A percentile compares a stretch with the other conserved stretches of the same genome.
phyloP scores from a whole-genome alignment of 2,888 invertebrate species.

The Quadroppia sp. region DNA sequence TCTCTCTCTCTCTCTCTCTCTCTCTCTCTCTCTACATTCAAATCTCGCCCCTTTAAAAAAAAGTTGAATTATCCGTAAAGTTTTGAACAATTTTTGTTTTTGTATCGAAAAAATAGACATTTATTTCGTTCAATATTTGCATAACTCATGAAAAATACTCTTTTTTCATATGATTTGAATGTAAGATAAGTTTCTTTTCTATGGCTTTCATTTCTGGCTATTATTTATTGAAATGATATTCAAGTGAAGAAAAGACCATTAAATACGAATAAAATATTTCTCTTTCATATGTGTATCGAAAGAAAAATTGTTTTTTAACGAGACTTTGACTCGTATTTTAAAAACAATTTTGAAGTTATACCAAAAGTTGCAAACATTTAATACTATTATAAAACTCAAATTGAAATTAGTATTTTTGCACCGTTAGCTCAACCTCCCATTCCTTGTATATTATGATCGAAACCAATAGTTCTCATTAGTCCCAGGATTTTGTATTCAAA shows the following conservation, averaged over 20 bases:
- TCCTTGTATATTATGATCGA: constrained; percentile 2
- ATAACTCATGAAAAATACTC: background rate
- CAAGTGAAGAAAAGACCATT: constrained; percentile 9
- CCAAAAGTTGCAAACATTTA: background rate
- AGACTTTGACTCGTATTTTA: background rate
- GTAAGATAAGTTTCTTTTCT: background rate
- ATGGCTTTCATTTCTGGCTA: background rate
- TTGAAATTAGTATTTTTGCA: background rate
- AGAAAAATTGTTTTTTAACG: background rate
- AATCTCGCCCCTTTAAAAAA: background rate
- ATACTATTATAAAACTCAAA: background rate
- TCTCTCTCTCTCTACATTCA: background rate
- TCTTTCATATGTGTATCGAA: background rate
- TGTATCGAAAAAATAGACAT: background rate
- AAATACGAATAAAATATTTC: background rate
- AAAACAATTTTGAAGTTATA: background rate
- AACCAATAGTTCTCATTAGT: constrained; percentile 12
- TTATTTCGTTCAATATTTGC: constrained; percentile 1
- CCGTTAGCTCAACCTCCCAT: background rate
- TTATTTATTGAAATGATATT: constrained; percentile 6
- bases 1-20: background rate
- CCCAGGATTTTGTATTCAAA: too few relatives aligned
- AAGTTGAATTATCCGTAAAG: constrained; percentile 2
- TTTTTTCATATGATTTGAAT: background rate
- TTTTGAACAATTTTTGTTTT: background rate